Base-by-base conservation (phyloP, 2,113 vertebrate genomes). In the Calyptommatus sinebrachiatus region DNA sequence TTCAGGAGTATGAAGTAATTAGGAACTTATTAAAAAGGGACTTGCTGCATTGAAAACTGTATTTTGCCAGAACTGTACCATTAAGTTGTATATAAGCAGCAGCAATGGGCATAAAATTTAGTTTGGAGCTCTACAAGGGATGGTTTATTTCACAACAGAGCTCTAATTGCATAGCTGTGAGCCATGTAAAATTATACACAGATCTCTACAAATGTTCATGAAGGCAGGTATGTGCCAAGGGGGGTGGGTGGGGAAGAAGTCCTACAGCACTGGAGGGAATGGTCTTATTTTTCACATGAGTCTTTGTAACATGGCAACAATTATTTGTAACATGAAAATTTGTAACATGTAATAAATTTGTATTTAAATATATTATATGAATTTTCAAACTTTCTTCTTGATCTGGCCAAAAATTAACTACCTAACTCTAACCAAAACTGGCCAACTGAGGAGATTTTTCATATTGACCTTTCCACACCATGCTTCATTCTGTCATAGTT, bases 71-170 rank as follows among this genome's bases (percentile, higher is more conserved):
- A 28, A 75, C 41, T 0, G 0, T 71, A 78, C 82, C 71, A 35
- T 46, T 84, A 80, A 87, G 83, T 10, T 11, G 1, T 71, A 41
- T 41, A 7, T 0, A 0, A 26, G 89, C 72, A 81, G 71, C 75
- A 79, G 77, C 69, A 80, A 48, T 61, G 57, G 81, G 73, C 28
- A 14, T 14, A 24, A 8, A 57, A 22, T 8, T 85, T 78, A 45
- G n/a, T 72, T 82, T 71, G 53, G 70, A 77, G 71, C 7, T 63
- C 77, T 77, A 68, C 18, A 76, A 45, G 80, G 71, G 66, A 24
- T 31, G 14, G 3, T 68, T 48, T 18, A 1, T 14, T 48, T 0
- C 8, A 29, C 53, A 66, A 63, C 31, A 21, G 11, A 62, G 57
- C 50, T 35, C 82, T 75, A 79, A 80, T 29, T 77, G 83, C 79